Evolutionary conservation across 2,797 vertebrate genomes (phyloP).

Genomic region (Falco concolor): DNA sequence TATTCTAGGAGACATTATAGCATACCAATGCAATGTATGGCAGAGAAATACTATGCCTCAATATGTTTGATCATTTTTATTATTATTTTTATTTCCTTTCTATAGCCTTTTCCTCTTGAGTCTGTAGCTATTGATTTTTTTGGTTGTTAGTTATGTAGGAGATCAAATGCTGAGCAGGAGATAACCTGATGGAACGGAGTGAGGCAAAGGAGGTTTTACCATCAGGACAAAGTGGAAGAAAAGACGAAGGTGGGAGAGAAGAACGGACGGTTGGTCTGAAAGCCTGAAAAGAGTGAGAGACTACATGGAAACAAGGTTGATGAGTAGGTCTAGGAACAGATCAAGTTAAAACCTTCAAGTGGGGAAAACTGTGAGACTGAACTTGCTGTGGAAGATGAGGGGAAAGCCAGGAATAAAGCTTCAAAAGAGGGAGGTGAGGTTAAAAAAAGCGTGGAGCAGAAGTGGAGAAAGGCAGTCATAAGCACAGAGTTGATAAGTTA

Average conservation of each 20-base stretch:
- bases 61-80: neutral
- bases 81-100: neutral
- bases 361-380: neutral
- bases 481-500: neutral
- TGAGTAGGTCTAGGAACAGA: neutral
- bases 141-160: neutral
- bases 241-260: neutral
- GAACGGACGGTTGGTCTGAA: neutral
- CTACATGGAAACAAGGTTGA: neutral
- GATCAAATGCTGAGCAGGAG: neutral
- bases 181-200: neutral
- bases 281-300: neutral
- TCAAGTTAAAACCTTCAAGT: neutral
- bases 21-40: fast-evolving
- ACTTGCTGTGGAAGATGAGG: neutral
- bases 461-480: neutral
- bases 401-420: neutral
- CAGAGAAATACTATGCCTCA: neutral
- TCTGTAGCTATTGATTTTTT: neutral
- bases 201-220: neutral
- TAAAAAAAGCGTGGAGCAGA: neutral
- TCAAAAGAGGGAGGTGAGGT: neutral
- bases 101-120: neutral
- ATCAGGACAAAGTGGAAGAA: neutral
- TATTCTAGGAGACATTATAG: neutral